These are phyloP conservation scores for Neotoxoptera formosana DNA, from an alignment of 1,140 invertebrate genomes.

Conservation along the genomic window DNA sequence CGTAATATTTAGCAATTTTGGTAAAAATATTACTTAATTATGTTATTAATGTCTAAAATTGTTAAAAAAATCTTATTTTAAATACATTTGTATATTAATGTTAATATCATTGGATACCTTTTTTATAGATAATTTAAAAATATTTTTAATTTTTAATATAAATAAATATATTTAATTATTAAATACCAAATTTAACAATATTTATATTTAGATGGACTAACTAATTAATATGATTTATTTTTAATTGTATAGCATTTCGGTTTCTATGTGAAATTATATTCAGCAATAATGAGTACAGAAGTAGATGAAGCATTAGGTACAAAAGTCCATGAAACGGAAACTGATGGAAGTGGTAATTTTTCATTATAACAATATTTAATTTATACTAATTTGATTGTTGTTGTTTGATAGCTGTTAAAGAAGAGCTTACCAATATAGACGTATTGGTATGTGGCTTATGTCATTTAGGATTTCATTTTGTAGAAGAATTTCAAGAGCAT, in stretches of 20 bases:
- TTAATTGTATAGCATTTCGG: constrained; percentile 13
- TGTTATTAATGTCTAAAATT: no score
- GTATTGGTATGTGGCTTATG: constrained; percentile 82
- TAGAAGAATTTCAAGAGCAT: constrained; percentile 79
- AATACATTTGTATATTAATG: no score
- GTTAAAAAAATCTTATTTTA: no score
- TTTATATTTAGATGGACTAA: background rate
- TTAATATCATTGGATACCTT: no score
- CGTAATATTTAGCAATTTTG: no score
- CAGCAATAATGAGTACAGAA: constrained; percentile 26
- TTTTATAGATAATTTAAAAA: no score
- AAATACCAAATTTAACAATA: background rate
- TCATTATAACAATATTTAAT: background rate
- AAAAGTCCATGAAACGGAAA: background rate
- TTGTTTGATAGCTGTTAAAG: constrained; percentile 71
- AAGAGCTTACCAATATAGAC: constrained; percentile 77
- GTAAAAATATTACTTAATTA: no score
- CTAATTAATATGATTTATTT: background rate
- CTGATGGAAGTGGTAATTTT: constrained; percentile 30
- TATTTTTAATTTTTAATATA: background rate
- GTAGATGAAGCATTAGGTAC: constrained; percentile 29
- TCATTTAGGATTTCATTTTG: constrained; percentile 78
- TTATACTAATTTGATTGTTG: constrained; percentile 35
- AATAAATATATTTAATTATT: background rate
- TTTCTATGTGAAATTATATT: constrained; percentile 49